Evolutionary conservation across 53 echinoderm and acorn worm species (phyloP).

Genomic region (Holothuria scabra): DNA sequence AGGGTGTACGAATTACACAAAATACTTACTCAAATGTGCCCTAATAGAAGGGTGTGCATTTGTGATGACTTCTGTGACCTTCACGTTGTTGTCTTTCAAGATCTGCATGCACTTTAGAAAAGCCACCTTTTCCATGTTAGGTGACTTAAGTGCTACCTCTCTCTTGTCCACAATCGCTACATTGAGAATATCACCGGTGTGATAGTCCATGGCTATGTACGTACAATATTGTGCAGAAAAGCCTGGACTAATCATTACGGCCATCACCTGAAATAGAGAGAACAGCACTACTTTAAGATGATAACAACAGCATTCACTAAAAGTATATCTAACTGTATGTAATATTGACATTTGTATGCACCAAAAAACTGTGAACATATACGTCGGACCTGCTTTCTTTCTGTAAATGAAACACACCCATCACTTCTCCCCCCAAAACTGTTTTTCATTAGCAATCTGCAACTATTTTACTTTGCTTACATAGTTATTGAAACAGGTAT

Average conservation of each 20-base stretch:
- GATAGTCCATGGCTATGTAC: background rate
- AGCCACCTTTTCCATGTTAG: background rate
- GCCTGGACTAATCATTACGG: constrained; percentile 18
- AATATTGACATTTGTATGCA: too few species aligned
- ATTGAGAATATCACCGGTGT: background rate
- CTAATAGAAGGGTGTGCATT: constrained; percentile 16
- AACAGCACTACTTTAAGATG: too few species aligned
- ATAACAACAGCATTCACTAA: too few species aligned
- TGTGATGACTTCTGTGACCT: background rate
- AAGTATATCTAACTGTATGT: too few species aligned
- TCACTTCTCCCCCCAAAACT: too few species aligned
- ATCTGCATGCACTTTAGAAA: background rate
- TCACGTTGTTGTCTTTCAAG: background rate
- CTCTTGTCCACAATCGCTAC: background rate
- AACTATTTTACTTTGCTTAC: too few species aligned
- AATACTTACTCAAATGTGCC: background rate
- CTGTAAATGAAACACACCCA: too few species aligned
- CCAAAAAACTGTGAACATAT: too few species aligned
- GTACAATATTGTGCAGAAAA: constrained; percentile 7
- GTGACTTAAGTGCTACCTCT: background rate
- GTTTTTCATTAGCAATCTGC: too few species aligned
- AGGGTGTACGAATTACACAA: too few species aligned
- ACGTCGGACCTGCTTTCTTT: too few species aligned
- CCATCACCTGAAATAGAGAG: background rate
- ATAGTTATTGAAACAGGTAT: too few species aligned